These are phyloP conservation scores for Achlya flavicornis DNA, from an alignment of 2,888 invertebrate species.

Conservation along the genomic window DNA sequence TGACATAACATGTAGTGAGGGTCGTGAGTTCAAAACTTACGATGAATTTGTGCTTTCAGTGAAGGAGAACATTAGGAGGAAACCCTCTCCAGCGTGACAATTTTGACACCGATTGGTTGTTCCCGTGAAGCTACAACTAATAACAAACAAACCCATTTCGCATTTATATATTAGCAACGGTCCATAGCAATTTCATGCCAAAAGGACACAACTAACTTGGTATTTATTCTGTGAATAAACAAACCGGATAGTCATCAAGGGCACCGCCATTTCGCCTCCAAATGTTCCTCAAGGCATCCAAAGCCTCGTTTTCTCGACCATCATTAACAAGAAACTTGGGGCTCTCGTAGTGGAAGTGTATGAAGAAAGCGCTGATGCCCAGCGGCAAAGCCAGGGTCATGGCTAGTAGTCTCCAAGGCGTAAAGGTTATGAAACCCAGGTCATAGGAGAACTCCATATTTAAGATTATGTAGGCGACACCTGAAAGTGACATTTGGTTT, in stretches of 20 bases:
- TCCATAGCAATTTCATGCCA: too few relatives aligned
- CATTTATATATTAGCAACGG: too few relatives aligned
- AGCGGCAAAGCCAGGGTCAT: constrained; percentile 78
- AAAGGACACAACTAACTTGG: too few relatives aligned
- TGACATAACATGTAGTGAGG: too few relatives aligned
- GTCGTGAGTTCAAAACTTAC: too few relatives aligned
- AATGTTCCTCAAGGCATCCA: constrained; percentile 82
- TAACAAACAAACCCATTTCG: too few relatives aligned
- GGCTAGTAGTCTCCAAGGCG: constrained; percentile 51
- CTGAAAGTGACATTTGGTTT: constrained; percentile 28
- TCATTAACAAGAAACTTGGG: constrained; percentile 87
- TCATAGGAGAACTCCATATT: constrained; percentile 38
- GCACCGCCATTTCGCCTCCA: constrained; percentile 76
- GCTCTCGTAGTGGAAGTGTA: constrained; percentile 86
- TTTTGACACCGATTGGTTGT: too few relatives aligned
- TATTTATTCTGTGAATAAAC: constrained; percentile 6
- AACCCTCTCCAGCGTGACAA: too few relatives aligned
- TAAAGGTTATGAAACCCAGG: constrained; percentile 41
- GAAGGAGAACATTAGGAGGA: too few relatives aligned
- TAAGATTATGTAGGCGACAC: constrained; percentile 40
- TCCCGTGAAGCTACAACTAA: too few relatives aligned
- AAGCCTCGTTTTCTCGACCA: constrained; percentile 82
- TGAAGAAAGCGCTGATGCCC: constrained; percentile 77
- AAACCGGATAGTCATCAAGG: constrained; percentile 37
- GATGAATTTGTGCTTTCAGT: too few relatives aligned